These are phyloP conservation scores for Leiothrix lutea DNA, from an alignment of 2,113 vertebrate genomes.

Conservation along the genomic window DNA sequence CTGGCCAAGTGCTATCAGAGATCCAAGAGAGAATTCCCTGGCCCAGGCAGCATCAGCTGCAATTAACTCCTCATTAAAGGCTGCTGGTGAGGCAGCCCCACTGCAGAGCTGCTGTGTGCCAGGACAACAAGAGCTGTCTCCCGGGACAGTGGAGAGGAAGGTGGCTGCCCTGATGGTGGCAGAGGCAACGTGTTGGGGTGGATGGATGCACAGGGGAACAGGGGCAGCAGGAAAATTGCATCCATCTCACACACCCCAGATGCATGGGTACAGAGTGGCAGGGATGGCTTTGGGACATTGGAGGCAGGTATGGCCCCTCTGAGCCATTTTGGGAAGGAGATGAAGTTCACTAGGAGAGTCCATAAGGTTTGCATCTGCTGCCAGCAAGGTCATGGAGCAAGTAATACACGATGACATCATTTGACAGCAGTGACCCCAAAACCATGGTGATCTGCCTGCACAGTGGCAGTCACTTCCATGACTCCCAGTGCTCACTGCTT, in stretches of 20 bases:
- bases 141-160: accelerated
- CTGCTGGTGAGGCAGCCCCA: accelerated
- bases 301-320: background rate
- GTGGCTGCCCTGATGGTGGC: background rate
- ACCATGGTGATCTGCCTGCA: accelerated
- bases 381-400: background rate
- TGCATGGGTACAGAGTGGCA: background rate
- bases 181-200: background rate
- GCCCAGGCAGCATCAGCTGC: background rate
- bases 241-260: background rate
- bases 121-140: background rate
- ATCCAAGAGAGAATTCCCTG: background rate
- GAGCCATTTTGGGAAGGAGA: background rate
- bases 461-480: background rate
- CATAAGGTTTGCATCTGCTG: background rate
- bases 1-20: background rate
- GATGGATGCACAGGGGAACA: accelerated
- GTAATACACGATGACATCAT: background rate
- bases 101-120: background rate
- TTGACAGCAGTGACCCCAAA: background rate
- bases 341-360: background rate
- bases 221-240: background rate
- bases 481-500: background rate
- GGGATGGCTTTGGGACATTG: background rate
- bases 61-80: slow-evolving; percentile 9